Evolutionary conservation across 2,888 invertebrate species (phyloP).

Genomic region (Synanthedon andrenaeformis): DNA sequence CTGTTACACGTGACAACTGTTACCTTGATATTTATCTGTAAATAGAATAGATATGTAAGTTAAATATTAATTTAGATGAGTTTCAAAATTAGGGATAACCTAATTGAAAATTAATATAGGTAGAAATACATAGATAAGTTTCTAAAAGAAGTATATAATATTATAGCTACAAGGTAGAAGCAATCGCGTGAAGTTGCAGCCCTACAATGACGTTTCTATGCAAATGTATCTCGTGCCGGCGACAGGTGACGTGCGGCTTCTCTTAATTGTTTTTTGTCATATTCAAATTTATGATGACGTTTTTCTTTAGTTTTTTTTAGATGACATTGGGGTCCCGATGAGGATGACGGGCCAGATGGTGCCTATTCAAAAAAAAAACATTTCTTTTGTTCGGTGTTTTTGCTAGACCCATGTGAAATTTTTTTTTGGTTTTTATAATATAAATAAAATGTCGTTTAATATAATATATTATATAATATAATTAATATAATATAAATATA

Average conservation of each 20-base stretch:
- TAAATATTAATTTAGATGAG: no score
- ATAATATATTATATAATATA: no score
- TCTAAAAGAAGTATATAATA: no score
- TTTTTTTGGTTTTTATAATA: not conserved
- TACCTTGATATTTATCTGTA: no score
- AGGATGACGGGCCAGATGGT: slow-evolving; percentile 67
- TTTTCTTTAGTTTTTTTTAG: slow-evolving; percentile 52
- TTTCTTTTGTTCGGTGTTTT: slow-evolving; percentile 49
- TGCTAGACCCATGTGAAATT: slow-evolving; percentile 20
- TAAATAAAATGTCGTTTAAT: not conserved
- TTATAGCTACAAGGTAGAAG: no score
- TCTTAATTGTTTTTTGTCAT: slow-evolving; percentile 68
- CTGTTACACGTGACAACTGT: no score
- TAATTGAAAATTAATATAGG: no score
- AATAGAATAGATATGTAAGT: no score
- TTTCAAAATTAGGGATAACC: no score
- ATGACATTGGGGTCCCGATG: slow-evolving; percentile 27
- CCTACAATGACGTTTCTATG: slow-evolving; percentile 55
- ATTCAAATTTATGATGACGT: slow-evolving; percentile 69
- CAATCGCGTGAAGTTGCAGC: not conserved
- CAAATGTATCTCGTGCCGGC: slow-evolving; percentile 66
- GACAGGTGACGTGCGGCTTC: slow-evolving; percentile 66
- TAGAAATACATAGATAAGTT: no score
- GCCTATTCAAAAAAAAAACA: slow-evolving; percentile 32
- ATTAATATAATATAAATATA: no score